Evolutionary conservation across 2,113 vertebrate species (phyloP).

Genomic region (Notiomystis cincta): DNA sequence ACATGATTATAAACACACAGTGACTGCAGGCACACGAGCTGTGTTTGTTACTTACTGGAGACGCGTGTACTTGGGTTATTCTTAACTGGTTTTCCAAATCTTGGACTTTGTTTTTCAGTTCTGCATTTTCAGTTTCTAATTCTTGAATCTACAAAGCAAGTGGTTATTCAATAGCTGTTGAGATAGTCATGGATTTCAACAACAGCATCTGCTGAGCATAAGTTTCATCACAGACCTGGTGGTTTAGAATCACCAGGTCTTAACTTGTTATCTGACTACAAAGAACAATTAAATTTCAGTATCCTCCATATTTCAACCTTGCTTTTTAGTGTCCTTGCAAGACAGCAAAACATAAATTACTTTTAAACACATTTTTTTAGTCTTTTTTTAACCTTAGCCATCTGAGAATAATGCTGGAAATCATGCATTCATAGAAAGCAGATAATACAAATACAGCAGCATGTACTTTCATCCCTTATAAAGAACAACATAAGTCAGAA

Average conservation of each 20-base stretch:
- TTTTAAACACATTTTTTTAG: background rate
- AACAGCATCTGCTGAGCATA: background rate
- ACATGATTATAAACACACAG: background rate
- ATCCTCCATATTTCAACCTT: background rate
- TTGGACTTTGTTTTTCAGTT: slow-evolving; percentile 93
- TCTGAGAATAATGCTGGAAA: background rate
- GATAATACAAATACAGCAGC: background rate
- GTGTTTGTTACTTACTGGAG: slow-evolving; percentile 81
- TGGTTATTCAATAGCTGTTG: background rate
- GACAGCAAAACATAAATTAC: background rate
- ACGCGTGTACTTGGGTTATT: slow-evolving; percentile 77
- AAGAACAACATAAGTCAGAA: background rate
- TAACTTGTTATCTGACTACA: background rate
- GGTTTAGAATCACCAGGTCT: background rate
- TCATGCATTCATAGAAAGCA: background rate
- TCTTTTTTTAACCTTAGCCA: background rate
- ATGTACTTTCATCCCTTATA: background rate
- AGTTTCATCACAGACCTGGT: background rate
- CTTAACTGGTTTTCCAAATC: slow-evolving; percentile 90
- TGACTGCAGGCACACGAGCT: background rate
- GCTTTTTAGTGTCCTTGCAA: background rate
- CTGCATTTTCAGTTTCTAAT: slow-evolving; percentile 92
- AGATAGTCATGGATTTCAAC: background rate
- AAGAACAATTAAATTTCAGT: background rate
- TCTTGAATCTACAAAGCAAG: slow-evolving; percentile 91